Evolutionary conservation across 2,888 invertebrate genomes (phyloP).

Genomic region (Eilema depressum): DNA sequence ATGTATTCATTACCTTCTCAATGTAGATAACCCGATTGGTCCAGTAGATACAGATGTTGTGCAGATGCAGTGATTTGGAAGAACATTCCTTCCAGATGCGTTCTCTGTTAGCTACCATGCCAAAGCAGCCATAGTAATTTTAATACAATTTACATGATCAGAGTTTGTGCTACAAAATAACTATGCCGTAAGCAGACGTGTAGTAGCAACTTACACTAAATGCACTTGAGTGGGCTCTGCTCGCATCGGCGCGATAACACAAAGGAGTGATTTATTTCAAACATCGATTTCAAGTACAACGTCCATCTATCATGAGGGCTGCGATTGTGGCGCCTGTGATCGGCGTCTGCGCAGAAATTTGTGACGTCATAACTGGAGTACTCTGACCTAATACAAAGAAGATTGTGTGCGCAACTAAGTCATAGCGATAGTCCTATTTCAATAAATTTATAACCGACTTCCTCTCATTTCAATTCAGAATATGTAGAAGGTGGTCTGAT

Average conservation of each 20-base stretch:
- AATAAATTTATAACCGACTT: slow-evolving; percentile 49
- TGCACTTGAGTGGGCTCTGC: slow-evolving; percentile 65
- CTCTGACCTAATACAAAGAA: slow-evolving; percentile 55
- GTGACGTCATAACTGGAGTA: slow-evolving; percentile 70
- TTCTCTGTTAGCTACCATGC: not conserved
- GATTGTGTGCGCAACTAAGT: slow-evolving; percentile 38
- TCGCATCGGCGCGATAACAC: slow-evolving; percentile 64
- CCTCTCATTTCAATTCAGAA: slow-evolving; percentile 38
- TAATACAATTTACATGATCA: slow-evolving; percentile 26
- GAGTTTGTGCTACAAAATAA: slow-evolving; percentile 21
- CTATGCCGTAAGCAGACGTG: slow-evolving; percentile 27
- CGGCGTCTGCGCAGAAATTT: slow-evolving; percentile 69
- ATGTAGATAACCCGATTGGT: slow-evolving; percentile 9
- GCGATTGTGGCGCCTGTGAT: slow-evolving; percentile 80
- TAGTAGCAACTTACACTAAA: slow-evolving; percentile 54
- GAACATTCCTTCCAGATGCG: slow-evolving; percentile 11
- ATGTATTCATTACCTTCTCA: slow-evolving; percentile 23
- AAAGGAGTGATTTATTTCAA: slow-evolving; percentile 76
- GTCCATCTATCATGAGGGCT: slow-evolving; percentile 77
- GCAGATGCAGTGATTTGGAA: slow-evolving; percentile 21
- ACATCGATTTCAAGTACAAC: slow-evolving; percentile 64
- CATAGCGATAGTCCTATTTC: slow-evolving; percentile 11
- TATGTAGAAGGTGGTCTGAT: slow-evolving; percentile 65
- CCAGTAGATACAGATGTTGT: slow-evolving; percentile 18
- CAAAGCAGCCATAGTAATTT: slow-evolving; percentile 5